These are phyloP conservation scores for Mionectes olivaceus DNA, from an alignment of 2,797 vertebrate genomes.

Conservation along the genomic window DNA sequence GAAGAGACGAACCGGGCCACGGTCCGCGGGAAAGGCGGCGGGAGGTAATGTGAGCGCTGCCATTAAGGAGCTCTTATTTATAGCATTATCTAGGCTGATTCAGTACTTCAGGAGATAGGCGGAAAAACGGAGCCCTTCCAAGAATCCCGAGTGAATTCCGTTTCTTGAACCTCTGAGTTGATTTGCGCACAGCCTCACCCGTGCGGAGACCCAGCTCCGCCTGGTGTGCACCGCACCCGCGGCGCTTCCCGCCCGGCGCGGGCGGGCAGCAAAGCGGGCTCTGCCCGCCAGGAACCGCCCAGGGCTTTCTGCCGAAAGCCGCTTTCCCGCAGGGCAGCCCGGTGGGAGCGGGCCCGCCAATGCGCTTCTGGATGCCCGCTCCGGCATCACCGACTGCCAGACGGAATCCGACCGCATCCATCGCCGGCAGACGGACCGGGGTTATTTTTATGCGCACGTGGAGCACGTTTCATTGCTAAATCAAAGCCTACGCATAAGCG, in stretches of 20 bases:
- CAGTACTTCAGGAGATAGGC: not conserved
- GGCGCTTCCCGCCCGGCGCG: not conserved
- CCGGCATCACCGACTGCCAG: not conserved
- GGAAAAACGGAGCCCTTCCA: not conserved
- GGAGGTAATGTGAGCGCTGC: not conserved
- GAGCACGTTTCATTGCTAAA: conserved; percentile 39
- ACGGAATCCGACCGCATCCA: not conserved
- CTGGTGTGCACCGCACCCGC: not conserved
- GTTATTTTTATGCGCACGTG: conserved; percentile 62
- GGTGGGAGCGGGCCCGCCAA: not conserved
- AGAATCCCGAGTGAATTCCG: not conserved
- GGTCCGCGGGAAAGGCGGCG: not conserved
- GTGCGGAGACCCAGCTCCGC: not conserved
- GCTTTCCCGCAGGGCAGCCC: not conserved
- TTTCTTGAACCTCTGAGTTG: not conserved
- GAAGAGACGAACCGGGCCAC: not conserved
- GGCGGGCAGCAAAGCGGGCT: not conserved
- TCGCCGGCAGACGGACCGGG: not conserved
- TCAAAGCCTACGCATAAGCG: conserved; percentile 37
- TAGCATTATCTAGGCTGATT: not conserved
- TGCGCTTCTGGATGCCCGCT: not conserved
- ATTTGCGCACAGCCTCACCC: not conserved
- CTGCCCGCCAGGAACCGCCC: not conserved
- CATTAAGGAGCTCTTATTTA: not conserved
- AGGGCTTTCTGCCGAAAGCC: not conserved